Conservation (phyloP, 2,888 invertebrate genomes). For the Athalia rosae region DNA sequence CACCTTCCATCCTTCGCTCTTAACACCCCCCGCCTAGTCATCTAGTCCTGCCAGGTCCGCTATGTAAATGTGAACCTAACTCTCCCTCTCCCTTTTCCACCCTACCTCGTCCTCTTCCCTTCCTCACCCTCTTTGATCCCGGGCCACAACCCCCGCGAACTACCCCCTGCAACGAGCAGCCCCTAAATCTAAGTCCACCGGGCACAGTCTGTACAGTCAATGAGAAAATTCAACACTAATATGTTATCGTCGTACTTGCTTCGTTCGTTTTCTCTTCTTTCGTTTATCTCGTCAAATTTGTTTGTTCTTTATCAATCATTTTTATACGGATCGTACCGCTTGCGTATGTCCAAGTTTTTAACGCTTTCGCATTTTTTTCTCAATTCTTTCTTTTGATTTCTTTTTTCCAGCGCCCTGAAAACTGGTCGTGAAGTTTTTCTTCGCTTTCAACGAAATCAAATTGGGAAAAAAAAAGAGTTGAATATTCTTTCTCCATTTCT, state of each 20-base stretch:
- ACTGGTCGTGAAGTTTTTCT: no score
- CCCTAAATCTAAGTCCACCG: conserved; percentile 73
- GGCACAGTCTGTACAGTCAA: conserved; percentile 66
- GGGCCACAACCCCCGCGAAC: conserved; percentile 68
- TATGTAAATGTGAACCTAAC: conserved; percentile 72
- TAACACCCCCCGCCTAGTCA: conserved; percentile 71
- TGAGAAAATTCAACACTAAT: conserved; percentile 58
- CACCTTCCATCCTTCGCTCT: conserved; percentile 57
- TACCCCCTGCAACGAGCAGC: conserved; percentile 69
- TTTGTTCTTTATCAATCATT: neutral
- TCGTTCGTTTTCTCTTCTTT: neutral
- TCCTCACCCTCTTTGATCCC: conserved; percentile 53
- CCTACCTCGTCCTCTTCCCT: conserved; percentile 55
- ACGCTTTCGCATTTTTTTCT: neutral
- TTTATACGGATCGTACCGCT: no score
- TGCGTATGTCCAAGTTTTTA: neutral
- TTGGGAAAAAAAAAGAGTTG: no score
- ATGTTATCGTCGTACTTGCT: neutral
- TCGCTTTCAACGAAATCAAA: no score
- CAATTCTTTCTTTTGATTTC: neutral
- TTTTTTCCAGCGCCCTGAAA: no score
- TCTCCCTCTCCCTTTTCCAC: conserved; percentile 49
- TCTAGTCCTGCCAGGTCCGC: conserved; percentile 72
- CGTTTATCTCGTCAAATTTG: neutral
- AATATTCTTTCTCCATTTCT: no score